Evolutionary conservation across 2,113 vertebrate genomes (phyloP).

Genomic region (Pogonocichla stellata): DNA sequence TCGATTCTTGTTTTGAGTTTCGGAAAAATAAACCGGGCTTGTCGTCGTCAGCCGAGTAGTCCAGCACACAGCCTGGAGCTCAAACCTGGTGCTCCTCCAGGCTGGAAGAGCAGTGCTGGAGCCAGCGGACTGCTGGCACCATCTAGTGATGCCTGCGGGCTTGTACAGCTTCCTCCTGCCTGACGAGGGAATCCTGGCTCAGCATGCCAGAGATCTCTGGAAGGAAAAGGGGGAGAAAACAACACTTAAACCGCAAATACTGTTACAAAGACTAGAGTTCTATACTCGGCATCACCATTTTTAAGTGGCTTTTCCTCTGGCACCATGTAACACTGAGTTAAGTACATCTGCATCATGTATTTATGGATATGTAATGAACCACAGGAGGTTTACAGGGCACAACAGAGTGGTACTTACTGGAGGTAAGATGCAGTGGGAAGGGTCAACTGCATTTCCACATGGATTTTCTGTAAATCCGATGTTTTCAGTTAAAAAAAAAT

Average conservation of each 20-base stretch:
- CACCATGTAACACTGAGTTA: fast-evolving
- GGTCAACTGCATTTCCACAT: neutral
- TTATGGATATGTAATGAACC: neutral
- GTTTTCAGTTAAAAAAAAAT: neutral
- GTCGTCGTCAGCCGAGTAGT: fast-evolving
- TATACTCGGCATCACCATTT: neutral
- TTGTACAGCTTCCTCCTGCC: neutral
- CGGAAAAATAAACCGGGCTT: neutral
- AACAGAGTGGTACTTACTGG: neutral
- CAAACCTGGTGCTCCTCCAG: fast-evolving
- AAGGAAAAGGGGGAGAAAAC: fast-evolving
- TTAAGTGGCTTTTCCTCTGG: neutral
- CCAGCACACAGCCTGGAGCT: fast-evolving
- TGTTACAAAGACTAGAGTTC: neutral
- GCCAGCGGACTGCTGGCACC: neutral
- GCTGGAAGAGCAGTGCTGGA: neutral
- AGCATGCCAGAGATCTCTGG: neutral
- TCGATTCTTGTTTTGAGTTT: neutral
- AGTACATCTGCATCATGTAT: neutral
- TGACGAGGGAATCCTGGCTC: neutral
- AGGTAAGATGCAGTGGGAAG: neutral
- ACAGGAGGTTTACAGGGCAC: neutral
- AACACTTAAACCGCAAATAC: neutral
- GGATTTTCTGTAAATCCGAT: neutral
- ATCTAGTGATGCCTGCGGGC: constrained; percentile 15